Percentiles rank a stretch among this genome's conserved stretches.
phyloP scores from a whole-genome alignment of 2,888 invertebrate species.

The Physocephala rufipes region DNA sequence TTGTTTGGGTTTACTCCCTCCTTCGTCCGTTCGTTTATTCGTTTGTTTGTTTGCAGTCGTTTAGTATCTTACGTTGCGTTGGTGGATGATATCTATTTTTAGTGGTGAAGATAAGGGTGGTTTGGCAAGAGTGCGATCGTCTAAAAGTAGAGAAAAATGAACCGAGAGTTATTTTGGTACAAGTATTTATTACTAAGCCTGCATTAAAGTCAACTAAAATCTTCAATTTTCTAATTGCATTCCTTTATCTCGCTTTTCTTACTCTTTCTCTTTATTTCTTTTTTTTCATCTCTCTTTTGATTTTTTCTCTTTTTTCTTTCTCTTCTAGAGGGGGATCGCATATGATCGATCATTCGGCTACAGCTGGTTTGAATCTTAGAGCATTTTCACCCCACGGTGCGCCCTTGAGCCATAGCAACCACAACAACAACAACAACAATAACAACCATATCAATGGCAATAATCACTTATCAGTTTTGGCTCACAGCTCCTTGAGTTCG shows the following conservation, averaged over 20 bases:
- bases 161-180: no score
- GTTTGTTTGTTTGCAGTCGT: no score
- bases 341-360: conserved; percentile 51
- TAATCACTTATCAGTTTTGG: conserved; percentile 38
- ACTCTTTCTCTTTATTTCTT: neutral
- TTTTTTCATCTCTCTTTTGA: neutral
- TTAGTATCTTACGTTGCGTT: neutral
- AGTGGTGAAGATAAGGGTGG: conserved; percentile 13
- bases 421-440: conserved; percentile 49
- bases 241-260: neutral
- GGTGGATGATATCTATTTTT: conserved; percentile 9
- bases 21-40: neutral
- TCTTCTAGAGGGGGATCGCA: conserved; percentile 57
- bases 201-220: neutral
- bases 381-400: conserved; percentile 53
- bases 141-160: no score
- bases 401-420: conserved; percentile 43
- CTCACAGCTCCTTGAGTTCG: conserved; percentile 41
- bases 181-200: no score
- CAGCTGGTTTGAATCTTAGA: conserved; percentile 51
- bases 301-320: neutral
- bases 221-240: conserved; percentile 5
- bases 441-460: conserved; percentile 43
- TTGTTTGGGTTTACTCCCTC: no score
- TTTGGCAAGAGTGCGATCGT: neutral